Evolutionary conservation across 2,888 invertebrate species (phyloP), one percentile per base, ranked within the genome.

Genomic region (Macrophya alboannulata): DNA sequence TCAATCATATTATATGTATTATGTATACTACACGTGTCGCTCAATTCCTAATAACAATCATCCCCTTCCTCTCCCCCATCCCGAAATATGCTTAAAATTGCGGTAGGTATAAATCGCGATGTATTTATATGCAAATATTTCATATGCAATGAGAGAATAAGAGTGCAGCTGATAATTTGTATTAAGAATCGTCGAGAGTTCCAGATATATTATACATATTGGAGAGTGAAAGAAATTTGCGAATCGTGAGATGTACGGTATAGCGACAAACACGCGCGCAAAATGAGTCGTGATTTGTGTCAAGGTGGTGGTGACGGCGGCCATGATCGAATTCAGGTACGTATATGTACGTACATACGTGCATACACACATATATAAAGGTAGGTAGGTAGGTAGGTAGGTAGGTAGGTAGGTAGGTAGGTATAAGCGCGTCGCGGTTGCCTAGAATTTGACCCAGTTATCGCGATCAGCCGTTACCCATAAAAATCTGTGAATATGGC

Each of bases 281-380:
- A 79, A 76, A 76, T 82, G 48, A 76, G 55, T 72, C 55, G 85
- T 83, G 85, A 92, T 92, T 89, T 90, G 90, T 92, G 92, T 92
- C 92, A 93, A 92, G 92, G 92, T 92, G 90, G 91, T 90, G 91
- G 88, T 89, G 85, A 88, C 86, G 85, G 89, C 90, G 90, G 89
- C 89, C 91, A 89, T 90, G 90, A 90, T 89, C 90, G 89, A 87
- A 88, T 89, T 86, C 87, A 74, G 84, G 85, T 86, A 87, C 86
- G 81, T 48, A 65, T 17, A 81, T 31, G 76, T 68, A 77, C 21
- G 25, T 15, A 76, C 71, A 40, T 40, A 71, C 1, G n/a, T 71
- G n/a, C 37, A 37, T 17, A 40, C 15, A 17, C 17, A 40, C 15
- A 37, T 40, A 71, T 9, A 51, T 51, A 5, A 43, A 21, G 65